phyloP scores from a whole-genome alignment of 2,888 invertebrate genomes.

The Drosophila phalerata region DNA sequence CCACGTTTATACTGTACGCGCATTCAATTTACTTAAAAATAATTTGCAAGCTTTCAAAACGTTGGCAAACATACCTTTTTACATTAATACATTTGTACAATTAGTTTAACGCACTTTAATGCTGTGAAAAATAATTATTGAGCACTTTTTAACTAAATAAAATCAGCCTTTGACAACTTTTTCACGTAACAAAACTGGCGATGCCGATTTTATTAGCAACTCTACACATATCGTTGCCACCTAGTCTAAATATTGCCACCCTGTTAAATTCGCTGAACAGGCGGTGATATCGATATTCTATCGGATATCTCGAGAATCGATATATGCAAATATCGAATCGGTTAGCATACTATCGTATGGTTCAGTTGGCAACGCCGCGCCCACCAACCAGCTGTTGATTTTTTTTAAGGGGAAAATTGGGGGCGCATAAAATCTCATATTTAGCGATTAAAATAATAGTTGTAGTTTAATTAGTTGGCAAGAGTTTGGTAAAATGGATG shows the following conservation, averaged over 20 bases:
- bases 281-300: no score
- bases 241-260: no score
- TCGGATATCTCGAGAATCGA: conserved; percentile 4
- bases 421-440: conserved; percentile 17
- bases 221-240: no score
- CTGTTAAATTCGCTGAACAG: no score
- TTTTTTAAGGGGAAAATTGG: conserved; percentile 22
- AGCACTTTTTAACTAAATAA: conserved; percentile 65
- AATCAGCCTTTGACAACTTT: conserved; percentile 63
- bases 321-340: background rate
- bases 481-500: conserved; percentile 77
- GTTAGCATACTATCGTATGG: background rate
- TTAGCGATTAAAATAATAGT: conserved; percentile 15
- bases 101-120: conserved; percentile 58
- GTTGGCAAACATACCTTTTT: conserved; percentile 64
- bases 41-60: background rate
- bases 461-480: background rate
- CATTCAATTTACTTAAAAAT: conserved; percentile 16
- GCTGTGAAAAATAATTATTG: conserved; percentile 42
- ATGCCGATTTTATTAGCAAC: conserved; percentile 47
- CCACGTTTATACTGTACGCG: conserved; percentile 67
- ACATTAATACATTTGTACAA: conserved; percentile 70
- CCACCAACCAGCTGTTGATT: conserved; percentile 53
- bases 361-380: conserved; percentile 34
- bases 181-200: conserved; percentile 73